These are phyloP conservation scores for Bombus haemorrhoidalis DNA, from an alignment of 1,140 invertebrate species.

Conservation along the genomic window DNA sequence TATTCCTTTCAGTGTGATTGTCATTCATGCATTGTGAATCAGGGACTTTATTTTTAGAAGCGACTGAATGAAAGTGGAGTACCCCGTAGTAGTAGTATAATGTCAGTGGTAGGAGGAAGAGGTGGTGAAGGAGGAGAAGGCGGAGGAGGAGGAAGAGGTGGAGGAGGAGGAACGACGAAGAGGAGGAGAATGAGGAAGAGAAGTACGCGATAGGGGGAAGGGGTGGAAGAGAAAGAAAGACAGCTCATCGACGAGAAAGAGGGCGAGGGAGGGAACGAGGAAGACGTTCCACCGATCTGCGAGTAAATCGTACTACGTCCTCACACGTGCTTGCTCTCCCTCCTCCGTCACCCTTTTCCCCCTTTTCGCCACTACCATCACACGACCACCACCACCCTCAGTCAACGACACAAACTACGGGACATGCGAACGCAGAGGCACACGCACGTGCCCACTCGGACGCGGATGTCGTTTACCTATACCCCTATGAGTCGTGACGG, in stretches of 20 bases:
- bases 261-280: slow-evolving; percentile 54
- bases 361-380: slow-evolving; percentile 22
- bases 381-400: slow-evolving; percentile 44
- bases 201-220: slow-evolving; percentile 47
- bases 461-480: slow-evolving; percentile 57
- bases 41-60: slow-evolving; percentile 81
- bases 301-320: slow-evolving; percentile 71
- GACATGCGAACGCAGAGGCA: slow-evolving; percentile 58
- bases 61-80: slow-evolving; percentile 80
- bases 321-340: slow-evolving; percentile 59
- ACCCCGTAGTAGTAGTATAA: slow-evolving; percentile 73
- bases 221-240: slow-evolving; percentile 54
- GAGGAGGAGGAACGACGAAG: slow-evolving; percentile 49
- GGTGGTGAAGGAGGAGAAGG: slow-evolving; percentile 54
- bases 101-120: slow-evolving; percentile 57
- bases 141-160: slow-evolving; percentile 44
- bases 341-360: slow-evolving; percentile 35
- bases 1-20: slow-evolving; percentile 76
- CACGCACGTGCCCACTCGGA: slow-evolving; percentile 59
- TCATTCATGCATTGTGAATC: slow-evolving; percentile 81
- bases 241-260: slow-evolving; percentile 43
- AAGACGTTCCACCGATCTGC: slow-evolving; percentile 69
- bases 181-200: slow-evolving; percentile 62
- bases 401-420: slow-evolving; percentile 56
- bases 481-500: slow-evolving; percentile 27